Evolutionary conservation across 2,888 invertebrate species (phyloP).

Genomic region (Napeogenes inachia): DNA sequence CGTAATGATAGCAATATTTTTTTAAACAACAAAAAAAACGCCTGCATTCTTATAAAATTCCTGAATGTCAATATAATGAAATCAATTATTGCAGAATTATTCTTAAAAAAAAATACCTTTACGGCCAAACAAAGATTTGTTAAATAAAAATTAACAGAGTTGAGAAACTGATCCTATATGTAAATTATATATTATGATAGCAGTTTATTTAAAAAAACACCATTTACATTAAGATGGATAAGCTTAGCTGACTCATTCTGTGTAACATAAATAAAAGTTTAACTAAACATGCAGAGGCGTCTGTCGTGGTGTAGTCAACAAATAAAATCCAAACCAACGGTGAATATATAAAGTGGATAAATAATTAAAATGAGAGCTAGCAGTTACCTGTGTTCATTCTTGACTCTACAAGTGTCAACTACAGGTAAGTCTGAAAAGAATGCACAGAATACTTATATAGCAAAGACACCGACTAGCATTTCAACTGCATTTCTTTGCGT

Average conservation of each 20-base stretch:
- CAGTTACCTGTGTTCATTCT: conserved; percentile 29
- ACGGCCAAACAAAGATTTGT: conserved; percentile 10
- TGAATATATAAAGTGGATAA: neutral
- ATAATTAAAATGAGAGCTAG: neutral
- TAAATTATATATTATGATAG: no score
- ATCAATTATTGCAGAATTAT: conserved; percentile 21
- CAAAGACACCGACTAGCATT: conserved; percentile 54
- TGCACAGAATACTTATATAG: conserved; percentile 67
- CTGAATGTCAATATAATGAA: conserved; percentile 14
- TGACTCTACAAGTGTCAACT: conserved; percentile 32
- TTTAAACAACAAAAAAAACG: no score
- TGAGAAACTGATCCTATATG: no score
- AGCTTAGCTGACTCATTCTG: no score
- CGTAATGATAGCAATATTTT: neutral
- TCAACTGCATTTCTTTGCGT: conserved; percentile 72
- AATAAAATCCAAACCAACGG: neutral
- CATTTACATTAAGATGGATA: no score
- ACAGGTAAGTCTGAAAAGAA: conserved; percentile 74
- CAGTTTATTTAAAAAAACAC: no score
- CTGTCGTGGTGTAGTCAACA: no score
- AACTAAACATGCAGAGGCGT: neutral
- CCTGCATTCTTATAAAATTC: neutral
- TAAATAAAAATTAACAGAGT: neutral
- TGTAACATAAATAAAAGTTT: no score
- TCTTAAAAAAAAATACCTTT: neutral